These are phyloP conservation scores for Rotaria macrura DNA, from an alignment of 2,888 invertebrate species.

Conservation along the genomic window DNA sequence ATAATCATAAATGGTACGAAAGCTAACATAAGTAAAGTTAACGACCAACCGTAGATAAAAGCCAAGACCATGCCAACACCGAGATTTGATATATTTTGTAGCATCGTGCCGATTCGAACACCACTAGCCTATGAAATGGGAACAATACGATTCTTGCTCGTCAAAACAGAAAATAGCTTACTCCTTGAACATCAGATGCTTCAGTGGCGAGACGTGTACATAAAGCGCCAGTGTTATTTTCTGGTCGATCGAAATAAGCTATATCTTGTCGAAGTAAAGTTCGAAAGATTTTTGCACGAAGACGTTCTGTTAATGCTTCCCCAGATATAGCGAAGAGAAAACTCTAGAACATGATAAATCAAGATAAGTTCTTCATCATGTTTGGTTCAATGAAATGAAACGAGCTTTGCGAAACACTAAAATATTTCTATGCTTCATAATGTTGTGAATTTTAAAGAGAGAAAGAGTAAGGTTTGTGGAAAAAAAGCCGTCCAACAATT, in stretches of 20 bases:
- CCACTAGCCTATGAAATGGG: conserved; percentile 43
- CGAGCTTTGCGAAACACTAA: too few relatives aligned
- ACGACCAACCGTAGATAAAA: conserved; percentile 51
- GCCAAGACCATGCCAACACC: conserved; percentile 49
- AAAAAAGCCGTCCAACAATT: too few relatives aligned
- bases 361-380: too few relatives aligned
- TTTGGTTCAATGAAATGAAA: too few relatives aligned
- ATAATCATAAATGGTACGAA: conserved; percentile 38
- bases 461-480: too few relatives aligned
- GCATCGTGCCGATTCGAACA: conserved; percentile 46
- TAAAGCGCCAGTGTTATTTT: conserved; percentile 46
- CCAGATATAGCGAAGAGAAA: conserved; percentile 50
- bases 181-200: conserved; percentile 47
- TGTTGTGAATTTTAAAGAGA: too few relatives aligned
- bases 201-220: conserved; percentile 47
- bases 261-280: conserved; percentile 53
- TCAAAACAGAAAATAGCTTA: conserved; percentile 37
- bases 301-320: conserved; percentile 64
- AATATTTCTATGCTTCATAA: too few relatives aligned
- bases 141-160: conserved; percentile 39
- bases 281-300: conserved; percentile 53
- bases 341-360: conserved; percentile 9
- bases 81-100: conserved; percentile 47
- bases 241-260: conserved; percentile 45
- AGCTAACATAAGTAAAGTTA: conserved; percentile 49